Conservation (phyloP, 2,888 invertebrate species). For the Criorhina ranunculi region DNA sequence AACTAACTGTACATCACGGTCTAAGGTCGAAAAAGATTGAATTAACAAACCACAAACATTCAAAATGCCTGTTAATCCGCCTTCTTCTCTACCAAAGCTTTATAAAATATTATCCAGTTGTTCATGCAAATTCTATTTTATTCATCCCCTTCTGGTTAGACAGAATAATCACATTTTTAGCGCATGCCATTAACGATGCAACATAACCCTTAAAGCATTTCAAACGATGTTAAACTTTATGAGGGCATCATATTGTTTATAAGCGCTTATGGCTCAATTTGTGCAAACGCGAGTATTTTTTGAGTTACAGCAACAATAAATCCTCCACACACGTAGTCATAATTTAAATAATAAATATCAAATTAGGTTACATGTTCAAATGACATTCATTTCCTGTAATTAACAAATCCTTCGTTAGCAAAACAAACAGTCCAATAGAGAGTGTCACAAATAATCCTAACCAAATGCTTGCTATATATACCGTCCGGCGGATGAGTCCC, state of each 20-base stretch:
- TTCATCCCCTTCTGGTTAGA: too few species aligned
- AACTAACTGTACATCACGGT: too few species aligned
- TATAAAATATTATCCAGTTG: too few species aligned
- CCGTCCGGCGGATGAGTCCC: background rate
- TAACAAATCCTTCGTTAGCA: constrained; percentile 20
- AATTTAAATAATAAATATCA: background rate
- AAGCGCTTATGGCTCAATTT: background rate
- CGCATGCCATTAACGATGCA: too few species aligned
- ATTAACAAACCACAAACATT: too few species aligned
- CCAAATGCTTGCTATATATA: background rate
- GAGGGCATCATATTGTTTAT: background rate
- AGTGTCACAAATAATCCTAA: background rate
- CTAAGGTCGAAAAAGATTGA: too few species aligned
- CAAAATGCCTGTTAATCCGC: too few species aligned
- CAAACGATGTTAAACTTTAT: too few species aligned
- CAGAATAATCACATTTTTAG: too few species aligned
- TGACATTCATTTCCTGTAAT: constrained; percentile 7
- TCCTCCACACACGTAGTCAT: background rate
- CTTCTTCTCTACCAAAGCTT: too few species aligned
- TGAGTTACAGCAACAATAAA: background rate
- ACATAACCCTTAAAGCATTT: too few species aligned
- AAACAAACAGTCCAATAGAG: constrained; percentile 10
- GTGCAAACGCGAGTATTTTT: background rate
- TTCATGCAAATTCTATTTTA: too few species aligned
- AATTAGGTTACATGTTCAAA: background rate